These are phyloP conservation scores for Bagarius yarrelli DNA, from an alignment of 2,113 vertebrate species.

Conservation along the genomic window DNA sequence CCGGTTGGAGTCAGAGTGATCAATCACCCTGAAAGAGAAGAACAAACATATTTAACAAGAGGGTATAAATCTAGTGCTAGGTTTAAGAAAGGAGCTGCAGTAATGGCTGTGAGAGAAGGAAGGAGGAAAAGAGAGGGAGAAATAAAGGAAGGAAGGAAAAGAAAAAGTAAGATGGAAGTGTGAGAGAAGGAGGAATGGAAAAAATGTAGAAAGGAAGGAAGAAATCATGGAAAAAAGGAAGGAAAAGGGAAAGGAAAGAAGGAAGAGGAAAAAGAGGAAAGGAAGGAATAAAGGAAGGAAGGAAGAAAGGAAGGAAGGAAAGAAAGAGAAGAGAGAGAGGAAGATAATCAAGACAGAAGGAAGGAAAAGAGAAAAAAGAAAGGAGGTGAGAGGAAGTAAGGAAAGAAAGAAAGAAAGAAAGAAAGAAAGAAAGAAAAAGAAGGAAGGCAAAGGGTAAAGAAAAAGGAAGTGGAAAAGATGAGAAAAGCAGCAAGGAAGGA, in stretches of 20 bases:
- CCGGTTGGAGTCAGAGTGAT: constrained; percentile 80
- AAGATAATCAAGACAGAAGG: not conserved
- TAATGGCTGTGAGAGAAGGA: not conserved
- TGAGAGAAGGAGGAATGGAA: too few relatives aligned
- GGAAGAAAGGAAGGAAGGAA: not conserved
- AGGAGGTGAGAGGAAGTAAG: not conserved
- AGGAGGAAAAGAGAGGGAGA: not conserved
- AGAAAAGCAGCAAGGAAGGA: too few relatives aligned
- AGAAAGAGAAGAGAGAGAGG: too few relatives aligned
- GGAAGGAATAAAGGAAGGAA: not conserved
- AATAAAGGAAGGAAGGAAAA: not conserved
- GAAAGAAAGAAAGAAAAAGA: not conserved
- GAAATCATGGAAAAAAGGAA: not conserved
- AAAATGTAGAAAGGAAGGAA: not conserved
- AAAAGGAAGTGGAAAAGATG: too few relatives aligned
- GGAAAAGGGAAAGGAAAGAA: not conserved
- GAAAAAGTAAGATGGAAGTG: not conserved
- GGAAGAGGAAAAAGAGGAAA: too few relatives aligned
- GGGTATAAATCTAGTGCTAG: too few relatives aligned
- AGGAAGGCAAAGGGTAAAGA: too few relatives aligned
- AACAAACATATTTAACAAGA: too few relatives aligned
- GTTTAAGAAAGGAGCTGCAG: too few relatives aligned
- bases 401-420: not conserved
- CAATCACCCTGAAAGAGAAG: constrained; percentile 73
- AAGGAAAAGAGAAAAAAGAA: not conserved